These are phyloP conservation scores for Gryllus bimaculatus DNA, from an alignment of 1,140 invertebrate species.

Conservation along the genomic window DNA sequence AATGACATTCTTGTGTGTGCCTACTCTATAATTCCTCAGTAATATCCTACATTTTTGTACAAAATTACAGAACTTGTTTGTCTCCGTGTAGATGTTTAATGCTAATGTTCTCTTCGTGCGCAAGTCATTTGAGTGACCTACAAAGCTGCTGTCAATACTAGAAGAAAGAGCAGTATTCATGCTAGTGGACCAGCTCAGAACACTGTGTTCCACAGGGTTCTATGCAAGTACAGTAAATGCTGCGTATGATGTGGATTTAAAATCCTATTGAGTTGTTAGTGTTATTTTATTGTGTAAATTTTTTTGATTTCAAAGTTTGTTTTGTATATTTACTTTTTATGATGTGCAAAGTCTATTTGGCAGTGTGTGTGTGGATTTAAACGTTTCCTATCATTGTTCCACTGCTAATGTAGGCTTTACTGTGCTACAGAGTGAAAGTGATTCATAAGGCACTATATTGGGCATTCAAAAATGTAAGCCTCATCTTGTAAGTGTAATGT, in stretches of 20 bases:
- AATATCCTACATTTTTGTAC: too few species aligned
- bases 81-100: too few species aligned
- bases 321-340: background rate
- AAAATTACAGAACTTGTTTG: too few species aligned
- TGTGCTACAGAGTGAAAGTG: background rate
- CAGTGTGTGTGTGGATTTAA: background rate
- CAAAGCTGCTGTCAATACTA: too few species aligned
- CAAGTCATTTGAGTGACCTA: too few species aligned
- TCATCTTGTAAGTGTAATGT: slow-evolving; percentile 1
- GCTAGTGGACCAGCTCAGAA: background rate
- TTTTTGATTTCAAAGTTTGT: background rate
- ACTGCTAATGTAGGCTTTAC: background rate
- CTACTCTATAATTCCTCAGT: too few species aligned
- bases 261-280: background rate
- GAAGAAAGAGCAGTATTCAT: too few species aligned
- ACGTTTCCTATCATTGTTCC: background rate
- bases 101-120: too few species aligned
- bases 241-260: background rate
- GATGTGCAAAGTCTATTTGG: background rate
- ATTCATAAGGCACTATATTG: background rate
- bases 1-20: too few species aligned
- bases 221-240: background rate
- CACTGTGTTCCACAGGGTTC: background rate
- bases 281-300: background rate
- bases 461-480: background rate